Evolutionary conservation across 23 tunicate genomes (phyloP), one percentile per base, ranked within the genome.

Genomic region (Diplosoma virens): DNA sequence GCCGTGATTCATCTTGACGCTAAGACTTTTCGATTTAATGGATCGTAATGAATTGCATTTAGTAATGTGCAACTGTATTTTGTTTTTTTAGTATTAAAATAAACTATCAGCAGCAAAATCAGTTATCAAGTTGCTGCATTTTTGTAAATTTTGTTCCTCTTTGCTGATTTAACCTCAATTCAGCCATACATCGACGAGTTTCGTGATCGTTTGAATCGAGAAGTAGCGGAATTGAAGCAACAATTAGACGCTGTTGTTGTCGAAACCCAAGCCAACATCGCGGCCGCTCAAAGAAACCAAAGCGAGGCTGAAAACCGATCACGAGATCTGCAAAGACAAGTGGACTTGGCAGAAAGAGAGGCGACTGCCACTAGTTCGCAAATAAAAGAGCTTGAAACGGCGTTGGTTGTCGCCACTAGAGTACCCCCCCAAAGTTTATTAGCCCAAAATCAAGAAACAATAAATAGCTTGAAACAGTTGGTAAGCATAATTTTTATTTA

Each of bases 331-430:
- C 31, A 33, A 26, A 29, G 32, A 3, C 30, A 73, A 50, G 45
- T 73, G 0, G 6, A 32, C 21, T 28, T 30, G 23, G 32, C 28
- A 24, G 41, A 52, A 29, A 56, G 20, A 0, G 32, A 52, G 21
- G 22, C 22, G 1, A 30, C n/a, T 29, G 28, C 30, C 21, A 20
- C 30, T 11, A 16, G 0, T 29, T 25, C 14, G 1, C 79, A 73
- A 14, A 73, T n/a, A 22, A 65, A 73, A 28, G 79, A 73, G 26
- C 41, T 73, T 2, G 30, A 37, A 73, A 48, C 79, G 5, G 79
- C 79, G 11, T 35, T 73, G 5, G 79, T 73, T 30, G 79, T 73
- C 1, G 79, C 79, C 1, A 73, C 79, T 1, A 28, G 79, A 30
- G 24, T 56, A 5, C 4, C 79, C 4, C 37, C 79, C 1, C 79